Evolutionary conservation across 2,888 invertebrate species (phyloP).

Genomic region (Synergus laeviventris): DNA sequence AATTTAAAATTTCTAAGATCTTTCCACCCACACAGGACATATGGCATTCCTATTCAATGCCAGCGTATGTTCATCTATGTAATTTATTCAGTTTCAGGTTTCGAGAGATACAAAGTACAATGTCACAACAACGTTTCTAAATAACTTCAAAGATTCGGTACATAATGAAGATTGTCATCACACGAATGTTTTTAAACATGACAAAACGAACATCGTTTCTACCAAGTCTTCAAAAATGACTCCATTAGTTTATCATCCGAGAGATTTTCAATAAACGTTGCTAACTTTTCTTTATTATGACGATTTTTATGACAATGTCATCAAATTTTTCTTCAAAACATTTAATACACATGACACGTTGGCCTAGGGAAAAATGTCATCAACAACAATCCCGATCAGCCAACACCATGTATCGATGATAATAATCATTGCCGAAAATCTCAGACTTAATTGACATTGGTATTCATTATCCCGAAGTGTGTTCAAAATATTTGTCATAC

Average conservation of each 20-base stretch:
- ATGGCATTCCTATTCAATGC: background rate
- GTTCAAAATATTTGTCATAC: background rate
- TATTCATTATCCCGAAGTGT: background rate
- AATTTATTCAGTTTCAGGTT: constrained; percentile 3
- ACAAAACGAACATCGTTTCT: background rate
- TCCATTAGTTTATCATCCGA: background rate
- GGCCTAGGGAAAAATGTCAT: background rate
- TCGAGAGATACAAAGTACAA: background rate
- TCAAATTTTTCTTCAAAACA: too few relatives aligned
- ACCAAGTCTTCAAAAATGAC: background rate
- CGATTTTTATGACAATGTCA: too few relatives aligned
- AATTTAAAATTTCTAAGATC: background rate
- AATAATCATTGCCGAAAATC: background rate
- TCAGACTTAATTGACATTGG: background rate
- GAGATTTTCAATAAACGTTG: too few relatives aligned
- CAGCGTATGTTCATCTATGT: background rate
- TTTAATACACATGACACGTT: too few relatives aligned
- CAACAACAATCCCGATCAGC: background rate
- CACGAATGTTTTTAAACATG: background rate
- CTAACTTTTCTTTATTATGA: too few relatives aligned
- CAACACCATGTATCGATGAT: background rate
- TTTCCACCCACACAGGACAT: background rate
- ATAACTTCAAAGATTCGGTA: background rate
- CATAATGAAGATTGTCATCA: background rate
- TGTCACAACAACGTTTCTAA: constrained; percentile 2